Conservation (phyloP, 2,797 vertebrate genomes). For the Pachyuromys duprasi region DNA sequence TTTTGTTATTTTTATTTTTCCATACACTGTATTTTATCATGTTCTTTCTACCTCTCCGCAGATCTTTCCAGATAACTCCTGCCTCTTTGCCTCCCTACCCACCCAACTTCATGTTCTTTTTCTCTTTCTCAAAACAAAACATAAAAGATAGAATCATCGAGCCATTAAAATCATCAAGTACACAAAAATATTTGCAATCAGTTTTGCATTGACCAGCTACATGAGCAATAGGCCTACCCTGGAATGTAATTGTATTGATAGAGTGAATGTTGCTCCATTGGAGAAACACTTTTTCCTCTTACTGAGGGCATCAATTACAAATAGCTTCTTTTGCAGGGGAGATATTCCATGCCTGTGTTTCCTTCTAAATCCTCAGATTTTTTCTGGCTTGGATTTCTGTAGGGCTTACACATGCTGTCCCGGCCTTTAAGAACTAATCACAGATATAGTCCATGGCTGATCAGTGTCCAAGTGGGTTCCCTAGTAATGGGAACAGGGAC, state of each 20-base stretch:
- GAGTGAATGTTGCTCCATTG: background rate
- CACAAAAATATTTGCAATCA: background rate
- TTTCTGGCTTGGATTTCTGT: background rate
- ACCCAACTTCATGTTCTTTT: background rate
- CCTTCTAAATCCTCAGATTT: background rate
- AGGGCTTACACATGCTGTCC: background rate
- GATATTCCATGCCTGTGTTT: background rate
- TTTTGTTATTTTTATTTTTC: background rate
- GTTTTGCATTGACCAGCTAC: background rate
- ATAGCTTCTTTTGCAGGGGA: background rate
- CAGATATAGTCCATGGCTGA: no score
- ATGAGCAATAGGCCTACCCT: background rate
- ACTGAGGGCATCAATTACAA: background rate
- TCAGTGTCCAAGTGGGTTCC: no score
- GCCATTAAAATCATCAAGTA: background rate
- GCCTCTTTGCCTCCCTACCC: background rate
- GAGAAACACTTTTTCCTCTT: background rate
- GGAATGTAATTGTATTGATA: background rate
- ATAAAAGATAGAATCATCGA: background rate
- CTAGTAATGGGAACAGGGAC: no score
- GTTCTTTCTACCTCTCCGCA: background rate
- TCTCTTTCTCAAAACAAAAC: background rate
- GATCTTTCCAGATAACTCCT: background rate
- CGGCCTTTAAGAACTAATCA: background rate
- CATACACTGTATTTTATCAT: background rate